phyloP scores from a whole-genome alignment of 2,797 vertebrate species.

The Coluber constrictor region DNA sequence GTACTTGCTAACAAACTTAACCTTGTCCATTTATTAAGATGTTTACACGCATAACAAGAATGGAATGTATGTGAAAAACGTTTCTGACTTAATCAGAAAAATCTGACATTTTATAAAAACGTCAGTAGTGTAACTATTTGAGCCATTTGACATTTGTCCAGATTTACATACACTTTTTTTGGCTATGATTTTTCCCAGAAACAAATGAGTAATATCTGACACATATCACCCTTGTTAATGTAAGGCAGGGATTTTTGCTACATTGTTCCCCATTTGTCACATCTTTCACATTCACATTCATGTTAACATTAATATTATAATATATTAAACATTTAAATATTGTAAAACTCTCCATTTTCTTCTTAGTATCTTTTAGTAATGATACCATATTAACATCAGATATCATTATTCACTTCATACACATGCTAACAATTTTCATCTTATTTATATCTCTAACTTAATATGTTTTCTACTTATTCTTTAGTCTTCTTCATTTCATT shows the following conservation, averaged over 20 bases:
- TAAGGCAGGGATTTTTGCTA: slow-evolving; percentile 31
- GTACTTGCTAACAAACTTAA: background rate
- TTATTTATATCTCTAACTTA: too few relatives aligned
- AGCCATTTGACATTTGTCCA: slow-evolving; percentile 39
- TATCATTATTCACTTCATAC: too few relatives aligned
- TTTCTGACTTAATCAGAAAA: background rate
- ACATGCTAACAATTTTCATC: too few relatives aligned
- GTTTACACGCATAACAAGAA: background rate
- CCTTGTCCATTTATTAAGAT: background rate
- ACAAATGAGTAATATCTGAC: slow-evolving; percentile 45
- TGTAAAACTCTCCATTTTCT: too few relatives aligned
- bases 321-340: too few relatives aligned
- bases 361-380: too few relatives aligned
- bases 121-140: background rate
- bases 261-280: too few relatives aligned
- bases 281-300: too few relatives aligned
- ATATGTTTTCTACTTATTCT: too few relatives aligned
- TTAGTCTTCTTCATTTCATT: too few relatives aligned
- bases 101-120: background rate
- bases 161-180: slow-evolving; percentile 44
- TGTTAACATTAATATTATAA: too few relatives aligned
- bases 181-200: slow-evolving; percentile 37
- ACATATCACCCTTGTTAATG: slow-evolving; percentile 43
- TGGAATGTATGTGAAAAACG: background rate
- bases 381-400: too few relatives aligned